Conservation (phyloP, 2,797 vertebrate genomes). For the Rhinoraja longicauda region DNA sequence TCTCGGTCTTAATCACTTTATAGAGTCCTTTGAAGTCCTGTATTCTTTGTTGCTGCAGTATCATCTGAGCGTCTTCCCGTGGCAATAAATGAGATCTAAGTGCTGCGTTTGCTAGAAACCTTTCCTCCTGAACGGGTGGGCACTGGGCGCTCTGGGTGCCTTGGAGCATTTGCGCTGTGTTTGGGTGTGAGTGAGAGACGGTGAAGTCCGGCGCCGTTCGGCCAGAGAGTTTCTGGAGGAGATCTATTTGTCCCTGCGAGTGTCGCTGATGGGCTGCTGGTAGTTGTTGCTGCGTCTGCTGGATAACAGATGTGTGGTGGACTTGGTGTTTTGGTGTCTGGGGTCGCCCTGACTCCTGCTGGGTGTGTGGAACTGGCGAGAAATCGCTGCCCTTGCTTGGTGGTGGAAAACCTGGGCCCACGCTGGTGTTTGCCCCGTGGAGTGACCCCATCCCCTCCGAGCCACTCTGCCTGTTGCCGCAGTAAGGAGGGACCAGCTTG, state of each 20-base stretch:
- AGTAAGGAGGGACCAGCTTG: slow-evolving; percentile 53
- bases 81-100: slow-evolving; percentile 82
- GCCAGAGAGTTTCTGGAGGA: neutral
- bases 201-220: neutral
- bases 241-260: neutral
- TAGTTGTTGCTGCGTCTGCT: slow-evolving; percentile 44
- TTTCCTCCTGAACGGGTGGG: slow-evolving; percentile 55
- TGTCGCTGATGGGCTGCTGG: slow-evolving; percentile 52
- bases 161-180: neutral
- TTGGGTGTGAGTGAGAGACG: neutral
- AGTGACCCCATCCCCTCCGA: slow-evolving; percentile 50
- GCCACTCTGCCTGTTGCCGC: slow-evolving; percentile 52
- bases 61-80: slow-evolving; percentile 70
- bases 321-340: slow-evolving; percentile 52
- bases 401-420: slow-evolving; percentile 44
- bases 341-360: slow-evolving; percentile 59
- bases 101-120: slow-evolving; percentile 78
- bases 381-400: slow-evolving; percentile 53
- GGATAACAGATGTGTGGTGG: slow-evolving; percentile 20
- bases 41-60: slow-evolving; percentile 61
- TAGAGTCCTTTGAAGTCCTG: slow-evolving; percentile 53
- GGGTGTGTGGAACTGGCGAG: slow-evolving; percentile 61
- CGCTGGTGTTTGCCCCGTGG: slow-evolving; percentile 40
- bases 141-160: neutral
- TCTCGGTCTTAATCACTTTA: slow-evolving; percentile 72